Percentiles rank a stretch among this genome's conserved stretches.
phyloP scores from a whole-genome alignment of 92 coral and sea anemone genomes.

The Parazoanthus swiftii region DNA sequence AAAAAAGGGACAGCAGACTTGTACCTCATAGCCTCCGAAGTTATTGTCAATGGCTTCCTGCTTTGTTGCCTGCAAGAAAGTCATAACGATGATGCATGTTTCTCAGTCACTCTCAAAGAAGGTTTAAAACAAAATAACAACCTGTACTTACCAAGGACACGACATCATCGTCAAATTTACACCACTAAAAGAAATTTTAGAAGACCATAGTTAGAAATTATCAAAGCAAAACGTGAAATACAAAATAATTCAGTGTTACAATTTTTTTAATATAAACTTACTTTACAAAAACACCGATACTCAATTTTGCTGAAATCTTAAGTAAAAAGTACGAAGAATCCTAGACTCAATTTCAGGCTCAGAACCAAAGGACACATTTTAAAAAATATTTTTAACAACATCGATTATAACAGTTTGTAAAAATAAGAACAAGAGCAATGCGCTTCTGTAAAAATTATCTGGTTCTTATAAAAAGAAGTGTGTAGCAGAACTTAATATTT shows the following conservation, averaged over 20 bases:
- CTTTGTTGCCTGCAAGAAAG: slow-evolving; percentile 81
- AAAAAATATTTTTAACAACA: neutral
- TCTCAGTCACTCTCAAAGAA: neutral
- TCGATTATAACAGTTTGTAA: too few species aligned
- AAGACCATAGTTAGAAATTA: neutral
- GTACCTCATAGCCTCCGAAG: slow-evolving; percentile 97
- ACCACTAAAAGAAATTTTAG: slow-evolving; percentile 71
- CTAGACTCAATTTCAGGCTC: too few species aligned
- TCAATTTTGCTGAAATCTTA: neutral
- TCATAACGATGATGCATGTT: neutral
- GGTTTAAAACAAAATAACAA: neutral
- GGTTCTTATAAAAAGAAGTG: neutral
- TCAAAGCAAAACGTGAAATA: too few species aligned
- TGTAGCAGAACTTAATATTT: too few species aligned
- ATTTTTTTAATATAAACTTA: too few species aligned
- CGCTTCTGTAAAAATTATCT: neutral
- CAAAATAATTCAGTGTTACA: too few species aligned
- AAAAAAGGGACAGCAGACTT: too few species aligned
- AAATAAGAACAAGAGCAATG: too few species aligned
- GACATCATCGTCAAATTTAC: slow-evolving; percentile 99
- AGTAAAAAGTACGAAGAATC: neutral
- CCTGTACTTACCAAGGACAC: slow-evolving; percentile 88
- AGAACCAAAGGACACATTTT: too few species aligned
- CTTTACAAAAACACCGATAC: neutral
- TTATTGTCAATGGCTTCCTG: slow-evolving; percentile 96